phyloP scores from a whole-genome alignment of 2,888 invertebrate genomes.

The Megaustenia siamemsis region DNA sequence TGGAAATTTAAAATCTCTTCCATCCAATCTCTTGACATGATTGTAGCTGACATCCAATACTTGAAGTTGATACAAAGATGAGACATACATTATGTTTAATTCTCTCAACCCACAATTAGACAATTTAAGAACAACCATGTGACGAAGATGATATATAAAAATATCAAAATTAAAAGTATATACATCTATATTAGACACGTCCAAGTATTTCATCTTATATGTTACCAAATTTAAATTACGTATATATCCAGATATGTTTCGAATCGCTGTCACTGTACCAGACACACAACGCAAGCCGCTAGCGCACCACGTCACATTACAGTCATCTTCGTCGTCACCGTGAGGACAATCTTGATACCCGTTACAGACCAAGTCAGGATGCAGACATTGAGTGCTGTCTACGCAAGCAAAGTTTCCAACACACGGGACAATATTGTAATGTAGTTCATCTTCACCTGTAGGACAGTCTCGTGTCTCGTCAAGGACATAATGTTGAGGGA shows the following conservation, averaged over 20 bases:
- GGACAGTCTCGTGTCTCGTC: not conserved
- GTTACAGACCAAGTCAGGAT: conserved; percentile 24
- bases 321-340: not conserved
- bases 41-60: conserved; percentile 17
- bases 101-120: not conserved
- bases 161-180: no score
- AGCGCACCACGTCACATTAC: not conserved
- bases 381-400: not conserved
- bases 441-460: not conserved
- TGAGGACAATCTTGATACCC: conserved; percentile 6
- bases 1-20: not conserved
- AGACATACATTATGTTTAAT: not conserved
- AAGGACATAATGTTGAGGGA: not conserved
- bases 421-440: not conserved
- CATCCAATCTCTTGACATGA: not conserved
- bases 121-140: not conserved
- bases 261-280: not conserved
- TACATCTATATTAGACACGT: not conserved
- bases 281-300: not conserved
- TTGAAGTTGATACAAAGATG: not conserved
- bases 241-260: not conserved
- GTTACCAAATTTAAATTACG: not conserved
- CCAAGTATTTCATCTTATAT: not conserved
- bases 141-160: not conserved
- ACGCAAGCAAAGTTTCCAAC: not conserved